Percentiles rank a stretch among this genome's conserved stretches.
These are phyloP conservation scores for Geotria australis DNA, from an alignment of 2,797 vertebrate species.

Conservation along the genomic window DNA sequence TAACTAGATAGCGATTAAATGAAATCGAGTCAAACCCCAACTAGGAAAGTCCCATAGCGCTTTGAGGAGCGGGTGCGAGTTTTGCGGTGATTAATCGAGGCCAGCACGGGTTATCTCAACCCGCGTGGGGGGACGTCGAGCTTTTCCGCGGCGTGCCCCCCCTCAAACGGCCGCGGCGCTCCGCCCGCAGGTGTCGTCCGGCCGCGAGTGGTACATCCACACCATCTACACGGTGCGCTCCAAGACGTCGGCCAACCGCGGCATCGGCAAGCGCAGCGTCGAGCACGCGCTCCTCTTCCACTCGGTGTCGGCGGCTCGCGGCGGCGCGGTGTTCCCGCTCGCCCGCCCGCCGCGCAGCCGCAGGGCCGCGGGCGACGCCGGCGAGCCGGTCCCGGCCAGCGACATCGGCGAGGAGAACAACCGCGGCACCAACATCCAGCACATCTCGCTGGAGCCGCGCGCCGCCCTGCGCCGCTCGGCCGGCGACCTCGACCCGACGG, in stretches of 20 bases:
- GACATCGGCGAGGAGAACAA: slow-evolving; percentile 31
- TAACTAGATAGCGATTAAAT: no score
- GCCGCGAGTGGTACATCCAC: slow-evolving; percentile 30
- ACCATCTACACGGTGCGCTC: slow-evolving; percentile 23
- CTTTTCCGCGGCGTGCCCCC: no score
- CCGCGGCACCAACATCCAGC: slow-evolving; percentile 75
- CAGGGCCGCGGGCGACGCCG: slow-evolving; percentile 11
- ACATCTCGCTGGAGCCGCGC: slow-evolving; percentile 24
- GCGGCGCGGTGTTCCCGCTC: neutral
- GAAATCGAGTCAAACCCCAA: no score
- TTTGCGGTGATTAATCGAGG: no score
- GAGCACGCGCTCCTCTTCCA: slow-evolving; percentile 18
- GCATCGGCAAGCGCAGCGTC: slow-evolving; percentile 46
- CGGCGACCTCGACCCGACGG: no score
- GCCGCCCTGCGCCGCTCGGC: no score
- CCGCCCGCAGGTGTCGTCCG: slow-evolving; percentile 21
- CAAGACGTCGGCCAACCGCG: slow-evolving; percentile 24
- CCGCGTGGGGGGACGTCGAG: no score
- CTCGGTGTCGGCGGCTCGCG: slow-evolving; percentile 7
- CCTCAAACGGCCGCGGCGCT: no score
- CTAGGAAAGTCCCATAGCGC: no score
- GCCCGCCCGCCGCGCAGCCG: slow-evolving; percentile 4
- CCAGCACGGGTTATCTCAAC: no score
- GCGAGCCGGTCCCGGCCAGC: slow-evolving; percentile 11
- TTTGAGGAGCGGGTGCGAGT: no score